Percentiles rank a stretch among this genome's conserved stretches.
phyloP scores from a whole-genome alignment of 2,113 vertebrate species.

The Cavia aperea region DNA sequence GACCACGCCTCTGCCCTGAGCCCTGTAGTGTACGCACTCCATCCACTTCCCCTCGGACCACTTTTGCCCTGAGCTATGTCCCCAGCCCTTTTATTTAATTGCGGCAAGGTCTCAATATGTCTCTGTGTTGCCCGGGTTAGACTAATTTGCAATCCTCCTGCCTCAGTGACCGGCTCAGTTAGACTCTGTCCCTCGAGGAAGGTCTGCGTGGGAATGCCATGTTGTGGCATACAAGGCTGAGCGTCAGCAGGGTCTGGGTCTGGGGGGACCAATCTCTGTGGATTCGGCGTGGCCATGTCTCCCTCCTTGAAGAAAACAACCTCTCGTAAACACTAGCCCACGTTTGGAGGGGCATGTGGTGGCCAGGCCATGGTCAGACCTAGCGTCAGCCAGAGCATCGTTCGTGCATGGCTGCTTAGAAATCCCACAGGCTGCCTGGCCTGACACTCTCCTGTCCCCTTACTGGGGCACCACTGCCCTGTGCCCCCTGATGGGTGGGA shows the following conservation, averaged over 20 bases:
- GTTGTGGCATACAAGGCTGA: no score
- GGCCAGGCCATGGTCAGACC: rapidly evolving
- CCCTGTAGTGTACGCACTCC: rapidly evolving
- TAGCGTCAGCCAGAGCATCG: neutral
- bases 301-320: neutral
- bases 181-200: neutral
- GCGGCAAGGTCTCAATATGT: no score
- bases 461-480: neutral
- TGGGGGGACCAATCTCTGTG: neutral
- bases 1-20: neutral
- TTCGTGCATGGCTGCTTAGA: neutral
- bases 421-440: no score
- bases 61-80: no score
- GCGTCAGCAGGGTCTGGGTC: neutral
- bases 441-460: rapidly evolving
- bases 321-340: neutral
- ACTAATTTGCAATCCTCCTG: no score
- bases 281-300: neutral
- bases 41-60: neutral
- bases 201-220: neutral
- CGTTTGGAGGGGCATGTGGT: neutral
- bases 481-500: neutral
- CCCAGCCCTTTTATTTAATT: no score
- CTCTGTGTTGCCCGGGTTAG: no score
- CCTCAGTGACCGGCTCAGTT: no score